Conservation (phyloP, 2,888 invertebrate species). For the Exephanes ischioxanthus region DNA sequence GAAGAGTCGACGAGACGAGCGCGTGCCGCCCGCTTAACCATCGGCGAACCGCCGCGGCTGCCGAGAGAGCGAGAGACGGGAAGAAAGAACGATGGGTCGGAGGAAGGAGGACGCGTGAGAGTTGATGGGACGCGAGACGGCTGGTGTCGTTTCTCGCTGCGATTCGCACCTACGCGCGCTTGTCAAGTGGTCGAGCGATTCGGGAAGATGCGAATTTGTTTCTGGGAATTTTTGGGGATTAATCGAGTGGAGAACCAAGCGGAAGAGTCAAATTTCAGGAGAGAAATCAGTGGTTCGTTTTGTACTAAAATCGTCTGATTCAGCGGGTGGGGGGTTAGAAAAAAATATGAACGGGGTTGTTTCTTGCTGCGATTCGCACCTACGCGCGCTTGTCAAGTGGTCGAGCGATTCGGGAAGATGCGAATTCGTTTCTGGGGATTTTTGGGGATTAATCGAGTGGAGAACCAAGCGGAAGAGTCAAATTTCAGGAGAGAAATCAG, state of each 20-base stretch:
- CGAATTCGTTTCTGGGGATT: not conserved
- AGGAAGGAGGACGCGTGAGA: conserved; percentile 27
- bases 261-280: no score
- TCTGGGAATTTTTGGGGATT: not conserved
- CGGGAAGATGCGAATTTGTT: not conserved
- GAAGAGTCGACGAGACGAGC: conserved; percentile 66
- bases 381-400: conserved; percentile 20
- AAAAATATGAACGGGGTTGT: no score
- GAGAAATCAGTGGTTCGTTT: no score
- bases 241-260: not conserved
- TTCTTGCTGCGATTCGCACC: conserved; percentile 8
- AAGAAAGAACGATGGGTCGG: conserved; percentile 20
- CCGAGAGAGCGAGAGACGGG: conserved; percentile 16
- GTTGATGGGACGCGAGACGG: conserved; percentile 22
- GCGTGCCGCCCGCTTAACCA: conserved; percentile 68
- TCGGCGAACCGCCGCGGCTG: conserved; percentile 30
- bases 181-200: not conserved
- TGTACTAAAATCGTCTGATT: no score
- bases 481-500: no score
- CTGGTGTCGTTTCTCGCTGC: conserved; percentile 1
- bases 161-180: conserved; percentile 27
- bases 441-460: not conserved
- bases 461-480: no score
- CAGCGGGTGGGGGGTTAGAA: no score
- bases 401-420: no score